Percentiles rank a stretch among this genome's conserved stretches.
Evolutionary conservation across 2,888 invertebrate genomes (phyloP).

Genomic region (Allygus modestus): DNA sequence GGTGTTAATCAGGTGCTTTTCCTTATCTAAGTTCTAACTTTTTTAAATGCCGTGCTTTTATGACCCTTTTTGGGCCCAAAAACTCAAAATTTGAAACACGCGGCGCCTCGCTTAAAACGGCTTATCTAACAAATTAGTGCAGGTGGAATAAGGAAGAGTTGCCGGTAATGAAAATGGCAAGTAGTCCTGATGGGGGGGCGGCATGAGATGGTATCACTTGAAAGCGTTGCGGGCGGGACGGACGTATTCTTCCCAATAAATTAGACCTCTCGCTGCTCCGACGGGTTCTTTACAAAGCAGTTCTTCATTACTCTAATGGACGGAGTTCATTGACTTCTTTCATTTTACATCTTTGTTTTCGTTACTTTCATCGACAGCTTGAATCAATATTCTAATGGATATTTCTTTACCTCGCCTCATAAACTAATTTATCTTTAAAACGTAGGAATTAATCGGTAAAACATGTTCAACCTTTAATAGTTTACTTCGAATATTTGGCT

Average conservation of each 20-base stretch:
- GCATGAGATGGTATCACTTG: slow-evolving; percentile 3
- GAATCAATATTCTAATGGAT: slow-evolving; percentile 32
- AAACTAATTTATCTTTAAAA: slow-evolving; percentile 8
- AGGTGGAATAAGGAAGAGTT: slow-evolving; percentile 31
- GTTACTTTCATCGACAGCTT: slow-evolving; percentile 28
- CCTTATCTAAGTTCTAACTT: too few species aligned
- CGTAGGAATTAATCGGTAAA: too few species aligned
- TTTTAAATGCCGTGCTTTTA: too few species aligned
- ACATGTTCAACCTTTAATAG: too few species aligned
- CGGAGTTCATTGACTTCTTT: slow-evolving; percentile 39
- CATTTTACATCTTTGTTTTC: slow-evolving; percentile 38
- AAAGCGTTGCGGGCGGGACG: slow-evolving; percentile 37
- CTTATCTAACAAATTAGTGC: slow-evolving; percentile 11
- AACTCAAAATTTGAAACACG: too few species aligned
- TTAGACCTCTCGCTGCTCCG: slow-evolving; percentile 38
- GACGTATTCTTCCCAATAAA: slow-evolving; percentile 41
- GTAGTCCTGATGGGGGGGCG: slow-evolving; percentile 6
- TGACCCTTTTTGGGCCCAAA: too few species aligned
- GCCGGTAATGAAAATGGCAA: slow-evolving; percentile 40
- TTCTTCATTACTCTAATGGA: slow-evolving; percentile 49
- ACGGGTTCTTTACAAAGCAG: slow-evolving; percentile 36
- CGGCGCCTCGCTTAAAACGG: neutral
- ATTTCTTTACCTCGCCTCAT: neutral
- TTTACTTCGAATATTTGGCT: too few species aligned
- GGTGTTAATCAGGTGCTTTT: too few species aligned